Conservation (phyloP, 1,140 invertebrate genomes). For the Bursaphelenchus mucronatus region DNA sequence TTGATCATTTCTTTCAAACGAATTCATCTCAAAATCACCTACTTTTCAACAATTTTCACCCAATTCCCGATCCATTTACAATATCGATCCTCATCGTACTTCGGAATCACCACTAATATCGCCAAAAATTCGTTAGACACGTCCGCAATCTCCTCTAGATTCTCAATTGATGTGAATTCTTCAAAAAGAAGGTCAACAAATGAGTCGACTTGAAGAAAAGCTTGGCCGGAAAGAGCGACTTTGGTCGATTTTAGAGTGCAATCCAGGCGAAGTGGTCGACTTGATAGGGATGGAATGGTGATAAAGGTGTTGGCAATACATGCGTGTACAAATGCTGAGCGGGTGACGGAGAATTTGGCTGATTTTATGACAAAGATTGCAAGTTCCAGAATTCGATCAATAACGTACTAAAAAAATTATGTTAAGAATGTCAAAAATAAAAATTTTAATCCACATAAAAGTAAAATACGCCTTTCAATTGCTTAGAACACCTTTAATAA, state of each 20-base stretch:
- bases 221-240: constrained; percentile 70
- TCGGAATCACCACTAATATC: constrained; percentile 1
- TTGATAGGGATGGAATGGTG: constrained; percentile 83
- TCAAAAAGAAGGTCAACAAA: constrained; percentile 18
- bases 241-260: constrained; percentile 82
- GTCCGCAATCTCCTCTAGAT: neutral
- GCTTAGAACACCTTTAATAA: too few relatives aligned
- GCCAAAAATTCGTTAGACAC: constrained; percentile 1
- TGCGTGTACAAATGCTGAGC: constrained; percentile 65
- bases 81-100: neutral
- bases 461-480: constrained; percentile 21
- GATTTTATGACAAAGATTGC: constrained; percentile 30
- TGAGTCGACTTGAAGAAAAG: constrained; percentile 40
- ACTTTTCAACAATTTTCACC: too few relatives aligned
- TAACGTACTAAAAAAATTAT: constrained; percentile 37
- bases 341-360: constrained; percentile 36
- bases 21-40: neutral
- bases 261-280: constrained; percentile 72
- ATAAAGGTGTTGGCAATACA: constrained; percentile 91
- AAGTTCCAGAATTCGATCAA: constrained; percentile 30
- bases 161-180: constrained; percentile 10
- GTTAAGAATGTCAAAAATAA: constrained; percentile 5
- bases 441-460: constrained; percentile 16
- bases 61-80: too few relatives aligned
- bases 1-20: neutral